Conservation (phyloP, 2,797 vertebrate species). For the Syngnathus acus region DNA sequence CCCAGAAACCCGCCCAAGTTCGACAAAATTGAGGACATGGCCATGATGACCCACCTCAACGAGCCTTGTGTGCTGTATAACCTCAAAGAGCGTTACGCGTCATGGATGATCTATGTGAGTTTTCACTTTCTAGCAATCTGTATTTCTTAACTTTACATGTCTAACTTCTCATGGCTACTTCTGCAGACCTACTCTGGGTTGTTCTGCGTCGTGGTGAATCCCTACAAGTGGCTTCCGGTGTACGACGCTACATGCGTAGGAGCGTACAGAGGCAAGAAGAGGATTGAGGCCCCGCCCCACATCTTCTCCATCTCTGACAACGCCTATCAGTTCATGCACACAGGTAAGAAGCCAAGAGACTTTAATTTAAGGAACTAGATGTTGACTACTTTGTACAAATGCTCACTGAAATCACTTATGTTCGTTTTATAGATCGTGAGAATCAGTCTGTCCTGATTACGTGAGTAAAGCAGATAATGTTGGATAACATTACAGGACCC, state of each 20-base stretch:
- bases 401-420: not conserved
- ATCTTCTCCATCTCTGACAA: conserved; percentile 9
- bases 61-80: conserved; percentile 69
- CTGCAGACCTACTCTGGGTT: conserved; percentile 39
- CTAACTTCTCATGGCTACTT: not conserved
- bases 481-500: not conserved
- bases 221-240: conserved; percentile 9
- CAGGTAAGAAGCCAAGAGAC: not conserved
- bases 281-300: conserved; percentile 4
- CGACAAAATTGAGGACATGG: conserved; percentile 92
- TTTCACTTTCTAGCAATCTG: not conserved
- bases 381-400: too few relatives aligned
- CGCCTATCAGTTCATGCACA: conserved; percentile 16
- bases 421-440: conserved; percentile 64
- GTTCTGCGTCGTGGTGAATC: conserved; percentile 8
- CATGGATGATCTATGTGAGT: conserved; percentile 65
- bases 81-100: conserved; percentile 67
- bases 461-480: not conserved
- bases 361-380: not conserved
- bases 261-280: conserved; percentile 6
- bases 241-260: not conserved
- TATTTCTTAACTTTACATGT: not conserved
- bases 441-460: conserved; percentile 47
- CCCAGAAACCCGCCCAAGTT: conserved; percentile 85
- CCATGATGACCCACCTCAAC: conserved; percentile 89